Evolutionary conservation across 2,888 invertebrate species (phyloP), one percentile per base, ranked within the genome.

Genomic region (Himalopsyche tibetana): DNA sequence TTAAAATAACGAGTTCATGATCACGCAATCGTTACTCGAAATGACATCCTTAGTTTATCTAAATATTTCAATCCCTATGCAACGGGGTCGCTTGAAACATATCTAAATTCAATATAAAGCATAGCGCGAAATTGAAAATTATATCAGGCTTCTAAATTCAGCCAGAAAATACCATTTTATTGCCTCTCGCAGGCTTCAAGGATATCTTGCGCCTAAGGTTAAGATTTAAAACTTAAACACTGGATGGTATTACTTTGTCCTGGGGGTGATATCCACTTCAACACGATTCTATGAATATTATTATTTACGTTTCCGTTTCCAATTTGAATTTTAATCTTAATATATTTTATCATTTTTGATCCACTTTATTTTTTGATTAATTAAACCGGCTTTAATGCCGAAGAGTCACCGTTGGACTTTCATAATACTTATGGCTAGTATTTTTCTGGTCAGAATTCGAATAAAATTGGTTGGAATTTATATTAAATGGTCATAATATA

Each of bases 71-170:
- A 63, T 63, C 63, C 5, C 63, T 28, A 19, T 63, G 19, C 19
- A 63, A 81, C 19, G 11, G 8, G 82, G 15, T 83, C 56, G 19
- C 19, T 45, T 82, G 63, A 74, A 45, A 38, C 51, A 84, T 83
- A 84, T 82, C 55, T 84, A 69, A 84, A 87, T 69, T 56, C 82
- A 85, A 87, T 80, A 81, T 85, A 80, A 82, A 38, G 56, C 55
- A 74, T 38, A 55, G 81, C 74, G 87, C 63, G 81, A 83, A 83
- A 85, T 87, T 83, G 83, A 85, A 85, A 87, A 85, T 85, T 85
- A 83, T 84, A 69, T 83, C 42, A 81, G 17, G 45, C 45, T 81
- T 85, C 82, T 81, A 83, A 87, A 85, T 85, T 85, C 69, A 83
- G 81, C 83, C 56, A 80, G 56, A 63, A 83, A 87, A 85, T 81